Conservation (phyloP, 2,113 vertebrate genomes). For the Myanophis thanlyinensis region DNA sequence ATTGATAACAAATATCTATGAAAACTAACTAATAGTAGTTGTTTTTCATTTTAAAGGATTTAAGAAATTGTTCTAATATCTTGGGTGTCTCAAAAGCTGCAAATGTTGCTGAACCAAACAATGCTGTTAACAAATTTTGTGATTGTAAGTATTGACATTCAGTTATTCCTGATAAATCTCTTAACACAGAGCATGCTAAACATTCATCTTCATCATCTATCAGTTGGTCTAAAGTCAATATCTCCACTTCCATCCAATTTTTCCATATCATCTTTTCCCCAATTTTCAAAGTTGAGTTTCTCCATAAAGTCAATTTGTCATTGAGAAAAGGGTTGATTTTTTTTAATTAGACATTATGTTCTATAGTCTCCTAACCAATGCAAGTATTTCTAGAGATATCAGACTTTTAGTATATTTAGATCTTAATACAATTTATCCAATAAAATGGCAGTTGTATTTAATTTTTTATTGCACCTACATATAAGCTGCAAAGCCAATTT, state of each 20-base stretch:
- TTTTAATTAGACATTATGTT: neutral
- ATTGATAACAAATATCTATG: neutral
- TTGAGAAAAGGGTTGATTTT: too few relatives aligned
- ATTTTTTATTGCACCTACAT: neutral
- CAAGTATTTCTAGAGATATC: neutral
- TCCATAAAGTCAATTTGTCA: too few relatives aligned
- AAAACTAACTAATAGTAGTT: neutral
- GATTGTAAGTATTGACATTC: neutral
- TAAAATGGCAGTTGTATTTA: neutral
- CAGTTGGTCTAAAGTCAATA: neutral
- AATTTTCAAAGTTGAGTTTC: neutral
- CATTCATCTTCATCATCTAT: neutral
- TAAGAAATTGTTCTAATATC: neutral
- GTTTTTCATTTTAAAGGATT: neutral
- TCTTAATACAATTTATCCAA: neutral
- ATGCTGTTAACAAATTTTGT: neutral
- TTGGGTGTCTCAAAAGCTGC: neutral
- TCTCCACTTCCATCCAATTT: neutral
- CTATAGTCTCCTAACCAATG: neutral
- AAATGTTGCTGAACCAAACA: neutral
- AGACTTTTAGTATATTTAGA: neutral
- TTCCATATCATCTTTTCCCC: neutral
- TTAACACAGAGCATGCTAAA: neutral
- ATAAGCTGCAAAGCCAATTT: neutral
- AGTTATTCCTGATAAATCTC: neutral